These are phyloP conservation scores for Rhopalosiphum padi DNA, from an alignment of 1,140 invertebrate species.

Conservation along the genomic window DNA sequence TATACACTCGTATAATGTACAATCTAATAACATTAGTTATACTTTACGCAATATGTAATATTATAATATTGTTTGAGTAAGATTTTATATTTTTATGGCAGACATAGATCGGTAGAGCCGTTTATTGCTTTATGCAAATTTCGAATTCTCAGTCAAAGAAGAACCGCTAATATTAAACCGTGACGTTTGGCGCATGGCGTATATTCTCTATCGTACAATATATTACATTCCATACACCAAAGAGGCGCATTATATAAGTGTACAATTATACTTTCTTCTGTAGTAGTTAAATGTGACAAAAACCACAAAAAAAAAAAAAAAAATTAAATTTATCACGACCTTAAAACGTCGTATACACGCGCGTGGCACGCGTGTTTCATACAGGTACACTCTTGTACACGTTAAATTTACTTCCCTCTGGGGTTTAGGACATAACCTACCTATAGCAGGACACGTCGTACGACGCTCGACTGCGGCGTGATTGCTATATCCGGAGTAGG, in stretches of 20 bases:
- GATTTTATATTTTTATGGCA: background rate
- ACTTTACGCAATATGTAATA: background rate
- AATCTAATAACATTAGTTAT: background rate
- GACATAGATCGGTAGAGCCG: background rate
- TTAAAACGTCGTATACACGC: background rate
- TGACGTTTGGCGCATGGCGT: background rate
- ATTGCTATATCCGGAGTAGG: background rate
- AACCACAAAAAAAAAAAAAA: background rate
- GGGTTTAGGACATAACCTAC: background rate
- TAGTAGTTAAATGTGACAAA: background rate
- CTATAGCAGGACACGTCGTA: background rate
- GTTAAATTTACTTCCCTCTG: background rate
- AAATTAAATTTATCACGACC: background rate
- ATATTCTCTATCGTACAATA: background rate
- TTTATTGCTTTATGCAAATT: slow-evolving; percentile 19
- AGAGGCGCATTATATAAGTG: background rate
- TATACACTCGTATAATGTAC: background rate
- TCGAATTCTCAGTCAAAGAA: background rate
- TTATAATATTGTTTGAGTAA: background rate
- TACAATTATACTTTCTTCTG: background rate
- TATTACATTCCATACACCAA: background rate
- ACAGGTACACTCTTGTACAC: background rate
- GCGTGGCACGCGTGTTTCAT: background rate
- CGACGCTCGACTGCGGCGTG: background rate
- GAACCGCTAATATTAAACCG: background rate